Conservation (phyloP, 1,140 invertebrate genomes). For the Homalodisca vitripennis region DNA sequence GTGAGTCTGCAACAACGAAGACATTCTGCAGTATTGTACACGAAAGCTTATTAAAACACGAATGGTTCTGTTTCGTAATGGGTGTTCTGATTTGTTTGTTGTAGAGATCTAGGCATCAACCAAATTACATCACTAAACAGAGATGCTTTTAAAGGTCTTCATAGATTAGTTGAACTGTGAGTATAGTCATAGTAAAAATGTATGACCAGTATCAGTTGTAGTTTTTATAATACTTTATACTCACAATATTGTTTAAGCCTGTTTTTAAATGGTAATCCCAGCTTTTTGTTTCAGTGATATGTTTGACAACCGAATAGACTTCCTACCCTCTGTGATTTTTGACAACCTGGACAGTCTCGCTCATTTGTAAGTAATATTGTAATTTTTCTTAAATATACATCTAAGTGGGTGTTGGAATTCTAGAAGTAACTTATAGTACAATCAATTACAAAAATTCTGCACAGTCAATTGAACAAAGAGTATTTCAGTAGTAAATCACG, state of each 20-base stretch:
- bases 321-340: conserved; percentile 70
- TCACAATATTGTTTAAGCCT: too few species aligned
- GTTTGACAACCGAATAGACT: conserved; percentile 75
- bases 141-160: conserved; percentile 67
- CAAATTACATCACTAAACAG: conserved; percentile 68
- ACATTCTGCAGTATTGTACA: neutral
- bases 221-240: too few species aligned
- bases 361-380: conserved; percentile 60
- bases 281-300: conserved; percentile 57
- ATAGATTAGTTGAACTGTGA: conserved; percentile 61
- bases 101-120: conserved; percentile 74
- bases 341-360: conserved; percentile 66
- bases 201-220: too few species aligned
- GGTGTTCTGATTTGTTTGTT: conserved; percentile 41
- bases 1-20: conserved; percentile 51
- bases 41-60: neutral
- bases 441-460: too few species aligned
- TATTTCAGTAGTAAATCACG: too few species aligned
- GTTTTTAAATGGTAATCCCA: too few species aligned
- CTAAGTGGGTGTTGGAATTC: too few species aligned
- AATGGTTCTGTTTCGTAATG: neutral
- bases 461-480: too few species aligned
- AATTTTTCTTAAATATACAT: neutral
- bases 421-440: too few species aligned
- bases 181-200: conserved; percentile 14